Base-by-base conservation (phyloP, 2,797 vertebrate genomes). In the Ctenopoma kingsleyae region DNA sequence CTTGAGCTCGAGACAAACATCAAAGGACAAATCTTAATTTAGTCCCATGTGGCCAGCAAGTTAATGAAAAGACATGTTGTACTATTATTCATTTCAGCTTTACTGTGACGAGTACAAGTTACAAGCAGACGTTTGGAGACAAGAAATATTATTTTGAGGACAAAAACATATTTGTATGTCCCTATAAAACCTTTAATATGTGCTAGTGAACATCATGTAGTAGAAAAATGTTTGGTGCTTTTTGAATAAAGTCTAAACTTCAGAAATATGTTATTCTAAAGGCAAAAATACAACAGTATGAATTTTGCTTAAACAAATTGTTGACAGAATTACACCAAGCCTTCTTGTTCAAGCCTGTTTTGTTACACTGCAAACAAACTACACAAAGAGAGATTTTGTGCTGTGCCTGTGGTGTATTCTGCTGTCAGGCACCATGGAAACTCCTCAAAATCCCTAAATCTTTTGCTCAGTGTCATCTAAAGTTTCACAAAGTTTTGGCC, bases 51-150 rank as follows among this genome's bases (percentile, higher is more conserved):
- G 22, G 48, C 22, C 25, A 20, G 51, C 1, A 32, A 62, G 17
- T 30, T 59, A 9, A 57, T 77, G 53, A 71, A 79, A 46, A 46
- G n/a, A 50, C 30, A 47, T 20, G 15, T 63, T 53, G 27, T 70
- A 15, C 13, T 44, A 11, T 49, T 4, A 50, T 66, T 4, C 16
- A 7, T 15, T 66, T 11, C 20, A 46, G 61, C 49, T 53, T 17
- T 7, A 50, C 44, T 67, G 57, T 53, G 48, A 72, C 22, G 25
- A 60, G 20, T n/a, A 0, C 1, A n/a, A n/a, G n/a, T n/a, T n/a
- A 63, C 20, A 55, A 56, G 13, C 13, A 27, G 19, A 16, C 6
- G 3, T 17, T 76, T 13, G 30, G n/a, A 55, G 50, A 13, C 2
- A 22, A 35, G 5, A 47, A 53, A 38, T 9, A 5, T 23, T 51